phyloP scores from a whole-genome alignment of 2,113 vertebrate genomes.

The Periophthalmus modestus region DNA sequence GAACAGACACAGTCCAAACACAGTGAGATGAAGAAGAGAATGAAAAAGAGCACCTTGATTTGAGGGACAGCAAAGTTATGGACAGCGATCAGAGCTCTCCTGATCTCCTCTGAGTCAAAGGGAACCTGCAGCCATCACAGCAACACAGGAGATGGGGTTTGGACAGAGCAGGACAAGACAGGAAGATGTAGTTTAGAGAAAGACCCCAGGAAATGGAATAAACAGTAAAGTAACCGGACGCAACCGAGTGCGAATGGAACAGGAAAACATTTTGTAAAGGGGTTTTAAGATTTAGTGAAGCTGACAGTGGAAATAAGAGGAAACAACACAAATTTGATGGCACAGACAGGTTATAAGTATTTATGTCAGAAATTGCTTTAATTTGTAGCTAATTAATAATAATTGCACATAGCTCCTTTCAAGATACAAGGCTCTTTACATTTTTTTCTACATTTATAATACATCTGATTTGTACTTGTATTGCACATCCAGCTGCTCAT shows the following conservation, averaged over 20 bases:
- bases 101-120: slow-evolving; percentile 74
- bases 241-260: neutral
- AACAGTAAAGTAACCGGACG: neutral
- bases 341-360: neutral
- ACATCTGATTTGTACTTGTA: too few relatives aligned
- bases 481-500: too few relatives aligned
- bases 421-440: too few relatives aligned
- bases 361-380: too few relatives aligned
- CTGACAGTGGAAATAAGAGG: neutral
- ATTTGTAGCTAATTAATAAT: too few relatives aligned
- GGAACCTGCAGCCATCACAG: slow-evolving; percentile 63
- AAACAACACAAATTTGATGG: neutral
- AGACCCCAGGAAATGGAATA: neutral
- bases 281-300: neutral
- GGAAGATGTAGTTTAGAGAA: slow-evolving; percentile 6
- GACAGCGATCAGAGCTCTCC: slow-evolving; percentile 76
- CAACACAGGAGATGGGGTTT: slow-evolving; percentile 12
- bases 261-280: neutral
- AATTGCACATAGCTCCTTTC: too few relatives aligned
- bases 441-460: too few relatives aligned
- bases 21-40: slow-evolving; percentile 24
- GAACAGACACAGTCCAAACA: neutral
- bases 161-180: slow-evolving; percentile 15
- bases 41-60: slow-evolving; percentile 71
- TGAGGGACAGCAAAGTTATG: slow-evolving; percentile 80